Evolutionary conservation across 2,888 invertebrate species (phyloP), one percentile per base, ranked within the genome.

Genomic region (Netelia fuscicornis): DNA sequence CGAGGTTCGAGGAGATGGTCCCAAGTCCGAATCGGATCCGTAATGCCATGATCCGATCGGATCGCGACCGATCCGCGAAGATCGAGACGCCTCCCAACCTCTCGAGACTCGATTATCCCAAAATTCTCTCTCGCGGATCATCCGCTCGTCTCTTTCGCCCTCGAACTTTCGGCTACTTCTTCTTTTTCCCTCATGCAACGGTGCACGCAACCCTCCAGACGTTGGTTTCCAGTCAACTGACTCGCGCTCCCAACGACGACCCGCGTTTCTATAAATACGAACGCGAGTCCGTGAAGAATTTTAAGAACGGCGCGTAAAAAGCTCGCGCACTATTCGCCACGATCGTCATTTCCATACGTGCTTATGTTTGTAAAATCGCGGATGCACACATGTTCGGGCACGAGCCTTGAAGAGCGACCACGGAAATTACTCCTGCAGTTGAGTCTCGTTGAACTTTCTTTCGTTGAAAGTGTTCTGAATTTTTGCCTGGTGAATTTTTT

Each of bases 231-330:
- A 48, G 72, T 67, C 80, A 67, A 74, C 65, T 20, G 71, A 54
- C 54, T 71, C 25, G 58, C 30, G 2, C 13, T 30, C 84, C 80
- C 86, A 81, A 77, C 76, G 30, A 72, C 83, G 86, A 81, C 86
- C 86, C 30, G 86, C 88, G 82, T 82, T 78, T 91, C 91, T 91
- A 91, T 91, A 91, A 91, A 91, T 91, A 91, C 90, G 82, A 83
- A 62, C 88, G 86, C 89, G 86, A 84, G 89, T 91, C 87, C 87
- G 88, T 89, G 88, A 89, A 88, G 91, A 90, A 91, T 91, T 91
- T 90, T 89, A 89, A 90, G 89, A 88, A 90, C 88, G 86, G 74
- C 84, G 80, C 81, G 85, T 81, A 79, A 80, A 65, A 81, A 84
- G 75, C 54, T 72, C 56, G 37, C 44, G 70, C 60, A 60, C 60